Percentiles rank a stretch among this genome's conserved stretches.
These are phyloP conservation scores for Siniperca chuatsi DNA, from an alignment of 2,113 vertebrate species.

Conservation along the genomic window DNA sequence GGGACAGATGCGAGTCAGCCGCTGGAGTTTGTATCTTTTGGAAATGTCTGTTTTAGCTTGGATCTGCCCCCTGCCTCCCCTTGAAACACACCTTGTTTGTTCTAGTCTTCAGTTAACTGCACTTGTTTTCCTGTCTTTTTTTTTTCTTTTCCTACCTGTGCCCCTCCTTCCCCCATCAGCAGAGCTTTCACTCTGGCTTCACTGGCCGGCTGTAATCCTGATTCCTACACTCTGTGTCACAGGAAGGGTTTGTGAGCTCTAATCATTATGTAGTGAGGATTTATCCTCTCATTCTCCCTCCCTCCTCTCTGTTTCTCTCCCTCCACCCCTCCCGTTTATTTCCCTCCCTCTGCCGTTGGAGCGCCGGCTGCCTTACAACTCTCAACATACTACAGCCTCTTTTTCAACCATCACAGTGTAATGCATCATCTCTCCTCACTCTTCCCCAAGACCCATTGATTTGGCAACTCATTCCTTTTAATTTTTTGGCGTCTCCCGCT, in stretches of 20 bases:
- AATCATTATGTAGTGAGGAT: slow-evolving; percentile 85
- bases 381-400: slow-evolving; percentile 37
- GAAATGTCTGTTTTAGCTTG: not conserved
- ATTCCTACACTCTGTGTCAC: slow-evolving; percentile 79
- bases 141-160: slow-evolving; percentile 34
- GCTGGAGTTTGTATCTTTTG: slow-evolving; percentile 52
- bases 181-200: slow-evolving; percentile 54
- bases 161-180: slow-evolving; percentile 56
- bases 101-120: slow-evolving; percentile 17
- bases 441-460: slow-evolving; percentile 11
- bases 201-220: slow-evolving; percentile 78
- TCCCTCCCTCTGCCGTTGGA: slow-evolving; percentile 58
- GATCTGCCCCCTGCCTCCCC: slow-evolving; percentile 22
- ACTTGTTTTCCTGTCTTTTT: slow-evolving; percentile 40
- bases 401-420: slow-evolving; percentile 18
- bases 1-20: slow-evolving; percentile 53
- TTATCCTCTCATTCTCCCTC: slow-evolving; percentile 69
- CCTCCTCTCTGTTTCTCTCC: slow-evolving; percentile 37
- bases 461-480: slow-evolving; percentile 22
- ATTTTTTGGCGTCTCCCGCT: not conserved
- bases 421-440: slow-evolving; percentile 44
- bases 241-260: slow-evolving; percentile 84
- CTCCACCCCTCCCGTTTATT: slow-evolving; percentile 54
- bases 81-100: slow-evolving; percentile 23
- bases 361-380: slow-evolving; percentile 55